Base-by-base conservation (phyloP, 2,797 vertebrate species). In the Enteromius anoplus region DNA sequence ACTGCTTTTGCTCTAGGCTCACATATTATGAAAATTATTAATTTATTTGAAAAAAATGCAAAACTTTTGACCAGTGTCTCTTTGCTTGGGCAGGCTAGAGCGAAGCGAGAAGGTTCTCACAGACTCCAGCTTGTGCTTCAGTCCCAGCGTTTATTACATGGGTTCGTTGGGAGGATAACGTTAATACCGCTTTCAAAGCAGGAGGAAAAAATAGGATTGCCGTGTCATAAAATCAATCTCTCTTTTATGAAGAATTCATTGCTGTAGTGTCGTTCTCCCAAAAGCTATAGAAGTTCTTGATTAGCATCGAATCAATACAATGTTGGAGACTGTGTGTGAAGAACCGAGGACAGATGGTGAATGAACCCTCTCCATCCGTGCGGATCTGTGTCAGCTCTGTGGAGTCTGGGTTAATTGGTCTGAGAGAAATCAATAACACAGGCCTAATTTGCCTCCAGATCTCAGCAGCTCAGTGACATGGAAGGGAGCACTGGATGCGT, bases 401-500 rank as follows among this genome's bases (percentile, higher is more conserved):
- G 92, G 92, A 89, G 91, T 75, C 79, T 66, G 73, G 86, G 88
- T 91, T 93, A 93, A 94, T 92, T 94, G 93, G 92, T 92, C 88
- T 86, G 58, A 84, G 87, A 85, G 32, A 92, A 94, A 94, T 93
- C 93, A 86, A 94, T 94, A 87, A 85, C 80, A 88, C 89, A 85
- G 89, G 90, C 83, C 34, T 83, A 90, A 87, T 86, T 89, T 91
- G 91, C 81, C 40, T 77, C 70, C 34, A 69, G 75, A 82, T 53
- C 51, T 81, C 75, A 47, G 8, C 29, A 51, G 17, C 42, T 51
- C 45, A 62, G 66, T 72, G 79, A 66, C 51, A 62, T 51, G 40
- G 51, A 73, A 73, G 45, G 26, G 29, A 68, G 76, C 17, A 32
- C 23, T 47, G 62, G 64, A 69, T 64, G 58, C 9, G 15, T 58